These are phyloP conservation scores for Meiosimyza decipiens DNA, from an alignment of 2,888 invertebrate species.

Conservation along the genomic window DNA sequence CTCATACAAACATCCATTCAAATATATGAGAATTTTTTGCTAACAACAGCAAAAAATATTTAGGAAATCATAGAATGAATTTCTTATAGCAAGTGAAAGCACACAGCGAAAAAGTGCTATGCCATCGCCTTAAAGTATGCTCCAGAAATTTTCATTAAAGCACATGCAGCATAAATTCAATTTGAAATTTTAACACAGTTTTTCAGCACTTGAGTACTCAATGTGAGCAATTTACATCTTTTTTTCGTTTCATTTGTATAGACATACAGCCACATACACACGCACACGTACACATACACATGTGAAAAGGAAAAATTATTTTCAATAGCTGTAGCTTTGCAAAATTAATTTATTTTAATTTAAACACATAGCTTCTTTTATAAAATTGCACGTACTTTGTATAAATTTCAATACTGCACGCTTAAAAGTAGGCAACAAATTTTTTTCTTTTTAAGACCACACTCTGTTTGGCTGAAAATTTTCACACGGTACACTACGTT, in stretches of 20 bases:
- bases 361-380: background rate
- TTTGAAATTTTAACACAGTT: slow-evolving; percentile 21
- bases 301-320: background rate
- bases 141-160: slow-evolving; percentile 30
- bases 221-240: slow-evolving; percentile 12
- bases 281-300: slow-evolving; percentile 14
- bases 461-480: too few relatives aligned
- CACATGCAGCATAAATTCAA: slow-evolving; percentile 21
- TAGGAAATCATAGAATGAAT: too few relatives aligned
- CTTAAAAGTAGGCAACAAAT: slow-evolving; percentile 34
- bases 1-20: too few relatives aligned
- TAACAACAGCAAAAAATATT: too few relatives aligned
- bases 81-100: too few relatives aligned
- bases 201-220: slow-evolving; percentile 7
- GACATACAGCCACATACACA: slow-evolving; percentile 16
- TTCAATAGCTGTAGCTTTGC: background rate
- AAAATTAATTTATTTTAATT: too few relatives aligned
- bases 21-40: too few relatives aligned
- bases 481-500: too few relatives aligned
- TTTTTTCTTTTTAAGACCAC: background rate
- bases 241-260: slow-evolving; percentile 8
- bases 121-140: slow-evolving; percentile 40
- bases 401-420: slow-evolving; percentile 14
- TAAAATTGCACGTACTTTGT: slow-evolving; percentile 14
- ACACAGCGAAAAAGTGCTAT: background rate